Conservation (phyloP, 2,888 invertebrate genomes). For the Brachypalpus laphriformis region DNA sequence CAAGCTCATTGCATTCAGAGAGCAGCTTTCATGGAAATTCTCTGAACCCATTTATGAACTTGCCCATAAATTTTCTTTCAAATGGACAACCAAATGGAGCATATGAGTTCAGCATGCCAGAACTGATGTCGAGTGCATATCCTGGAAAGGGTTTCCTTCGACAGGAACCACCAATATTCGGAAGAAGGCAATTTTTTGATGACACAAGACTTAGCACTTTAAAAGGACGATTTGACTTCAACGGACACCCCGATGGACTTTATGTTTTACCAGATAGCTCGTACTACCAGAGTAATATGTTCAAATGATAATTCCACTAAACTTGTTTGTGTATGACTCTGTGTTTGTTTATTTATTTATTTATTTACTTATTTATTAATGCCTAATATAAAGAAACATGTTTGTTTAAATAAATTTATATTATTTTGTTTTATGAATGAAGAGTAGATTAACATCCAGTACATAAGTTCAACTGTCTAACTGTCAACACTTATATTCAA, state of each 20-base stretch:
- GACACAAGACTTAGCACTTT: conserved; percentile 42
- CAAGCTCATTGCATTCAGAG: conserved; percentile 84
- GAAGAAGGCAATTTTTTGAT: conserved; percentile 49
- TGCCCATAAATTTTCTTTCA: conserved; percentile 91
- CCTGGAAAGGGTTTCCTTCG: conserved; percentile 66
- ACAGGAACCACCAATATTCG: conserved; percentile 65
- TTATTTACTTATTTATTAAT: conserved; percentile 46
- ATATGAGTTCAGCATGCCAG: conserved; percentile 57
- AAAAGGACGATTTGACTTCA: conserved; percentile 60
- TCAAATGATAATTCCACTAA: not conserved
- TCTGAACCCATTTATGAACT: conserved; percentile 88
- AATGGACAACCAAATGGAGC: conserved; percentile 84
- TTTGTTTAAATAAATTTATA: not conserved
- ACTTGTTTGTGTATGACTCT: not conserved
- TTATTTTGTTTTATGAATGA: too few relatives aligned
- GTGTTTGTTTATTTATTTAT: conserved; percentile 18
- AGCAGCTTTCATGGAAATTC: conserved; percentile 83
- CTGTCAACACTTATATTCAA: too few relatives aligned
- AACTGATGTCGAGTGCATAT: conserved; percentile 51
- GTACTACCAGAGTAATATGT: conserved; percentile 56
- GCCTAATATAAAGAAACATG: conserved; percentile 15
- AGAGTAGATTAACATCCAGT: too few relatives aligned
- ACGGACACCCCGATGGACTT: conserved; percentile 56
- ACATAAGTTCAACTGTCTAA: too few relatives aligned
- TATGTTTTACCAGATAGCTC: conserved; percentile 60